Conservation (phyloP, 1,140 invertebrate species). For the Planococcus citri region DNA sequence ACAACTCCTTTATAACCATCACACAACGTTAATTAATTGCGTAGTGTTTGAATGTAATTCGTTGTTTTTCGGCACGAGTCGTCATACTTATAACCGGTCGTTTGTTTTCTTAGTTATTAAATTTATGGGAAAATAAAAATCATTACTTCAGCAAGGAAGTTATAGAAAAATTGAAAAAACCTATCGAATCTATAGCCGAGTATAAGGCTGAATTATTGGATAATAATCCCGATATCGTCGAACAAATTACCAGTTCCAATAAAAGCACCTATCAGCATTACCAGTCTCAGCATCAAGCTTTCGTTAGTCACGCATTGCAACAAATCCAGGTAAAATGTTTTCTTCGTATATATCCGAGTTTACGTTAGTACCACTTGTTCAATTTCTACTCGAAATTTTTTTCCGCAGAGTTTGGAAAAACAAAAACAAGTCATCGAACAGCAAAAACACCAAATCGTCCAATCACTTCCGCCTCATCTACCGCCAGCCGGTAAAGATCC, state of each 20-base stretch:
- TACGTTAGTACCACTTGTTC: background rate
- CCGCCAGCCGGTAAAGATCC: background rate
- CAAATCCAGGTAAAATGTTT: slow-evolving; percentile 60
- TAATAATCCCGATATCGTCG: slow-evolving; percentile 59
- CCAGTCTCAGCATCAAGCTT: slow-evolving; percentile 89
- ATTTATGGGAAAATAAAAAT: slow-evolving; percentile 89
- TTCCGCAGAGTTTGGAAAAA: slow-evolving; percentile 24
- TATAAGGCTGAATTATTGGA: slow-evolving; percentile 70
- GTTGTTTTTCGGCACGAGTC: no score
- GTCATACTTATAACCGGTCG: no score
- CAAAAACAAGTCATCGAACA: slow-evolving; percentile 24
- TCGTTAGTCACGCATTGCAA: slow-evolving; percentile 76
- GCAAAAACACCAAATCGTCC: slow-evolving; percentile 22
- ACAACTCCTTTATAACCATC: background rate
- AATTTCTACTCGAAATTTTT: background rate
- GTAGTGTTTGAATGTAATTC: background rate
- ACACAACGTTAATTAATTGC: background rate
- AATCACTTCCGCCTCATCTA: background rate
- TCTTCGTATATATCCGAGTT: background rate
- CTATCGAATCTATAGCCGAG: slow-evolving; percentile 62
- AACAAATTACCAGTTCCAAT: slow-evolving; percentile 56
- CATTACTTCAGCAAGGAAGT: slow-evolving; percentile 81
- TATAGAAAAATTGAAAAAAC: slow-evolving; percentile 70
- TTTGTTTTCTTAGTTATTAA: slow-evolving; percentile 47
- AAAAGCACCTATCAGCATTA: slow-evolving; percentile 67